Conservation (phyloP, 30 jellyfish, hydroid and myxozoan genomes). For the Hydra vulgaris region DNA sequence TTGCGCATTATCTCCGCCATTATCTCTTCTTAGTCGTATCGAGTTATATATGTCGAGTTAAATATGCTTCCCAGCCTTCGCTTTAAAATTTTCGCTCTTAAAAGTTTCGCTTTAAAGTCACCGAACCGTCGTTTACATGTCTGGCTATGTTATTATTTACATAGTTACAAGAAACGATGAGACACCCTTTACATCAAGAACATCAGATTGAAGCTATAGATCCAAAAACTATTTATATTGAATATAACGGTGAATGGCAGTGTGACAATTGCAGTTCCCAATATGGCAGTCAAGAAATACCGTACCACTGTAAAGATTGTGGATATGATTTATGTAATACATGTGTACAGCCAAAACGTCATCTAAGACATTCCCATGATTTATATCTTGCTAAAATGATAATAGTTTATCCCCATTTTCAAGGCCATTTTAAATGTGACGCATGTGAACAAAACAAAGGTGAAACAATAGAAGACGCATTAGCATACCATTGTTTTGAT, state of each 20-base stretch:
- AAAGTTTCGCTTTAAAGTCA: too few species aligned
- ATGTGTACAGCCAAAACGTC: constrained; percentile 40
- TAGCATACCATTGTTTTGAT: constrained; percentile 63
- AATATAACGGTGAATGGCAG: constrained; percentile 20
- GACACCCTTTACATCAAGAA: constrained; percentile 20
- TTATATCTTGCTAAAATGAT: constrained; percentile 44
- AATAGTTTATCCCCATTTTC: constrained; percentile 49
- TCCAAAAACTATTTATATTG: constrained; percentile 42
- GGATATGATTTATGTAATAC: constrained; percentile 54
- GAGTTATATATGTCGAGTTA: too few species aligned
- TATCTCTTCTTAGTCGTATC: too few species aligned
- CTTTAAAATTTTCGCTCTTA: too few species aligned
- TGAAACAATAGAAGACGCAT: constrained; percentile 10
- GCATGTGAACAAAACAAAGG: constrained; percentile 57
- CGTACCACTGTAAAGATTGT: constrained; percentile 67
- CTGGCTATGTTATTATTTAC: too few species aligned
- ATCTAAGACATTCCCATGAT: constrained; percentile 72
- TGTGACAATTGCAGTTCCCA: constrained; percentile 31
- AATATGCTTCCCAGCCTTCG: too few species aligned
- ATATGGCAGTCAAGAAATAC: constrained; percentile 3
- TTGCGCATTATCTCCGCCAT: too few species aligned
- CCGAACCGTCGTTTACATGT: too few species aligned
- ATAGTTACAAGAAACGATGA: too few species aligned
- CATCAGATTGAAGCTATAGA: constrained; percentile 62
- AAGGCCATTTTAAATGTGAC: constrained; percentile 92